phyloP scores from a whole-genome alignment of 2,113 vertebrate genomes.

The Heterocephalus glaber region DNA sequence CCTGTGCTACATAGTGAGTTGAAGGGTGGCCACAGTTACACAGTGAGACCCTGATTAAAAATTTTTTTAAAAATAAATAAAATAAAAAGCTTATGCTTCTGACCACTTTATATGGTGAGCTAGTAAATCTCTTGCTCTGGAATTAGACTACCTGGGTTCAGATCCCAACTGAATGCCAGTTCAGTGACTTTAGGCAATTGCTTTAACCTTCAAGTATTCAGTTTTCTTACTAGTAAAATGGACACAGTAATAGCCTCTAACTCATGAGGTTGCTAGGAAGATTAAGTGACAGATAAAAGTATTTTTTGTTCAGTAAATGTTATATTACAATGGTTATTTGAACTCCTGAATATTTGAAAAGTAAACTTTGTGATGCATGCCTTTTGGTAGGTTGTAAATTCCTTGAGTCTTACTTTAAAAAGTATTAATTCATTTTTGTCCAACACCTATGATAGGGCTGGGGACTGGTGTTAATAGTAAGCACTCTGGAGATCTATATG shows the following conservation, averaged over 20 bases:
- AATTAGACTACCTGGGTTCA: background rate
- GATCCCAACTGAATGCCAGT: background rate
- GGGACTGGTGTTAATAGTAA: background rate
- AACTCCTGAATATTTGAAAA: background rate
- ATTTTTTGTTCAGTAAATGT: conserved; percentile 32
- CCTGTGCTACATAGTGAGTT: background rate
- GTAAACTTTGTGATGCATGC: background rate
- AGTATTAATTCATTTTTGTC: background rate
- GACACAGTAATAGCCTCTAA: background rate
- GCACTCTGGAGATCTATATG: background rate
- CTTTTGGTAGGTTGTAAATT: background rate
- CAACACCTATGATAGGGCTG: background rate
- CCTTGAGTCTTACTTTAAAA: background rate
- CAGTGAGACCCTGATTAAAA: background rate
- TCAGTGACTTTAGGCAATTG: background rate
- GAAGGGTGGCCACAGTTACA: background rate
- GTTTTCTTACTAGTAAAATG: conserved; percentile 53
- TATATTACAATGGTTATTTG: background rate
- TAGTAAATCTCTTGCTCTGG: background rate
- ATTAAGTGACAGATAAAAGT: conserved; percentile 18
- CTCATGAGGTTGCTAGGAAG: background rate
- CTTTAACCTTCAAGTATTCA: background rate
- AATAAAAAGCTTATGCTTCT: background rate
- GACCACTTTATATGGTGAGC: background rate
- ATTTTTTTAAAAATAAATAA: background rate